Percentiles rank a stretch among this genome's conserved stretches.
Evolutionary conservation across 2,113 vertebrate genomes (phyloP).

Genomic region (Pollimyrus isidori): DNA sequence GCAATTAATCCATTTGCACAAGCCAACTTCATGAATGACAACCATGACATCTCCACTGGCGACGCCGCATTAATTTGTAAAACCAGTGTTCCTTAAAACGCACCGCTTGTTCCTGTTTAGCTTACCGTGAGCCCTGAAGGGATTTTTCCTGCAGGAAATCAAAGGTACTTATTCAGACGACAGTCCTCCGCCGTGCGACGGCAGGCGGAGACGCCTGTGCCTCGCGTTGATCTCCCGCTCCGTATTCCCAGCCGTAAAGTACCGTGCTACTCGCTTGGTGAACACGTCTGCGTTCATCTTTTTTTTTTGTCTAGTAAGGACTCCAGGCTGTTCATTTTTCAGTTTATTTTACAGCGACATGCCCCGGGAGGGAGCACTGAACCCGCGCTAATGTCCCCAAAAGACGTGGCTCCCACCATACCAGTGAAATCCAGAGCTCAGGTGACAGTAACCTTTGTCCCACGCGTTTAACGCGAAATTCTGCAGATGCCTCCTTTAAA

Average conservation of each 20-base stretch:
- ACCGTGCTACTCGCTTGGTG: constrained; percentile 54
- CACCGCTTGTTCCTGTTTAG: constrained; percentile 53
- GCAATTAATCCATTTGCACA: background rate
- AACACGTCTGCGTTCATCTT: constrained; percentile 50
- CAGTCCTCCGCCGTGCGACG: constrained; percentile 57
- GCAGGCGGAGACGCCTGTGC: constrained; percentile 55
- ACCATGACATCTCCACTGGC: constrained; percentile 34
- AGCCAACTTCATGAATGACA: constrained; percentile 47
- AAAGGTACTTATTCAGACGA: constrained; percentile 51
- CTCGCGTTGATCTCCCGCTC: constrained; percentile 34
- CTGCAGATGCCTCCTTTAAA: background rate
- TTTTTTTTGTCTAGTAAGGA: constrained; percentile 53
- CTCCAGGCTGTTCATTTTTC: constrained; percentile 25
- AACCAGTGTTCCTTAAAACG: constrained; percentile 53
- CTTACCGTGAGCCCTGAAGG: constrained; percentile 42
- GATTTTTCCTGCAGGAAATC: constrained; percentile 44
- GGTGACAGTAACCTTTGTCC: background rate
- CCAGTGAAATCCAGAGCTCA: background rate
- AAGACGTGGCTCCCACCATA: background rate
- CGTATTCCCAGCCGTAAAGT: constrained; percentile 33
- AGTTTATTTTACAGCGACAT: constrained; percentile 20
- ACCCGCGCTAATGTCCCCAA: background rate
- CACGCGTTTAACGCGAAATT: background rate
- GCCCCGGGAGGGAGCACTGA: background rate
- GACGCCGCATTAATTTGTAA: constrained; percentile 52